phyloP scores from a whole-genome alignment of 2,888 invertebrate genomes.

The Elgonia sp. region DNA sequence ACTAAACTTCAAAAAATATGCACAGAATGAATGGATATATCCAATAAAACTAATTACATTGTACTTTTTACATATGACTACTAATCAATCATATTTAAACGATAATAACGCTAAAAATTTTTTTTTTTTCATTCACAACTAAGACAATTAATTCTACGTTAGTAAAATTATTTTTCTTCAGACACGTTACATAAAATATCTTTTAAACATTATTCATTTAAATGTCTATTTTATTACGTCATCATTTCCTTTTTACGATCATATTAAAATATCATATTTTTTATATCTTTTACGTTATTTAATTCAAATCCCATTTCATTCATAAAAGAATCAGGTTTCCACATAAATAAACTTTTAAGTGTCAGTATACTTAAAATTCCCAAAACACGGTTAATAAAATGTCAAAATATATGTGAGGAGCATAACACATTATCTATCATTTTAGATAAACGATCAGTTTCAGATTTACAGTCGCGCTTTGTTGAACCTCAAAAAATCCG shows the following conservation, averaged over 20 bases:
- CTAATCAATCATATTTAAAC: constrained; percentile 19
- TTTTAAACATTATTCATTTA: background rate
- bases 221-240: background rate
- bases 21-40: background rate
- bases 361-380: constrained; percentile 5
- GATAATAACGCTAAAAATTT: background rate
- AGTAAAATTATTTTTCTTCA: background rate
- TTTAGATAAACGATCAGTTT: constrained; percentile 15
- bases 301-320: background rate
- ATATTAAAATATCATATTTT: background rate
- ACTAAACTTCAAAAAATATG: constrained; percentile 17
- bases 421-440: constrained; percentile 10
- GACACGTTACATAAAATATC: background rate
- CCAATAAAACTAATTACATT: background rate
- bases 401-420: constrained; percentile 24
- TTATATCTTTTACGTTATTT: background rate
- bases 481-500: constrained; percentile 11
- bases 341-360: constrained; percentile 44
- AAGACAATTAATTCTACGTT: background rate
- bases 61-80: background rate
- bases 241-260: background rate
- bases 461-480: background rate
- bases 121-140: background rate
- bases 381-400: constrained; percentile 7
- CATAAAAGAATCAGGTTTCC: constrained; percentile 17